A percentile compares a stretch with the other conserved stretches of the same genome.
Evolutionary conservation across 1,140 invertebrate species (phyloP).

Genomic region (Musca domestica): DNA sequence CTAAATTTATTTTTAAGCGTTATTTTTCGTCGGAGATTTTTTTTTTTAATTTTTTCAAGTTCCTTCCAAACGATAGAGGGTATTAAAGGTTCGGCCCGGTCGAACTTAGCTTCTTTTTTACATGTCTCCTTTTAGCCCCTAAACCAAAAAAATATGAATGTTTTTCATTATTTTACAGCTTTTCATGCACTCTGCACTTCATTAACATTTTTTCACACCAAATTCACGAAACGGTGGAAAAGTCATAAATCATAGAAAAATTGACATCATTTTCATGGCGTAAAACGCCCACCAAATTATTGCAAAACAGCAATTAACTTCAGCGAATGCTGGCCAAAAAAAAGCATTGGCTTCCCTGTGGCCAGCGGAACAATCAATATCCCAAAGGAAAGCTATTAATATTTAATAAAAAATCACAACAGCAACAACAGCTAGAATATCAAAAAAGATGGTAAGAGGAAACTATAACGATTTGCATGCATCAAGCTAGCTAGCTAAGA

Average conservation of each 20-base stretch:
- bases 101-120: too few species aligned
- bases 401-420: not conserved
- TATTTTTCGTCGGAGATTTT: too few species aligned
- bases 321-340: not conserved
- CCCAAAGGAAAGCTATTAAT: slow-evolving; percentile 8
- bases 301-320: slow-evolving; percentile 14
- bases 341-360: not conserved
- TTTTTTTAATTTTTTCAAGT: too few species aligned
- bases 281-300: slow-evolving; percentile 13
- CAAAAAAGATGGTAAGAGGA: not conserved
- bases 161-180: too few species aligned
- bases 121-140: too few species aligned
- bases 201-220: too few species aligned
- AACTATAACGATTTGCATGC: slow-evolving; percentile 4
- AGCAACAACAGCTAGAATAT: too few species aligned
- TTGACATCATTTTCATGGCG: slow-evolving; percentile 14
- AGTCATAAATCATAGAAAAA: slow-evolving; percentile 11
- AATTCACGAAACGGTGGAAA: not conserved
- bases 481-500: not conserved
- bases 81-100: too few species aligned
- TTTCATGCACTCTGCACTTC: too few species aligned
- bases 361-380: slow-evolving; percentile 7
- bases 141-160: too few species aligned
- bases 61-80: too few species aligned
- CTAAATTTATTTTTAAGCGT: too few species aligned